A percentile compares a stretch with the other conserved stretches of the same genome.
These are phyloP conservation scores for Synanthedon tipuliformis DNA, from an alignment of 2,888 invertebrate genomes.

Conservation along the genomic window DNA sequence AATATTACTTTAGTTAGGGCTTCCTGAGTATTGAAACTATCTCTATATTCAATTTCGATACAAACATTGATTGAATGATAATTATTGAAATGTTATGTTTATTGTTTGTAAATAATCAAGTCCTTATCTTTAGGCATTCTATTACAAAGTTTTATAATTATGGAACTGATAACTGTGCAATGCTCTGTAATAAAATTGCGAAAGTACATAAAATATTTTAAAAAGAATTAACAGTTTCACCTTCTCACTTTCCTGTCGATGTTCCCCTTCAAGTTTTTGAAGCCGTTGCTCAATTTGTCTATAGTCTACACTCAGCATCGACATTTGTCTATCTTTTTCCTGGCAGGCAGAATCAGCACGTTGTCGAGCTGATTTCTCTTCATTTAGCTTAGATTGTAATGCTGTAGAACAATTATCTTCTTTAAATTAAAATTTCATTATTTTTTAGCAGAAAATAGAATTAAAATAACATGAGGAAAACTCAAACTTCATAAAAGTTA, in stretches of 20 bases:
- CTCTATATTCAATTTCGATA: too few relatives aligned
- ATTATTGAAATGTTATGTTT: too few relatives aligned
- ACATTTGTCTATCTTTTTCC: slow-evolving; percentile 94
- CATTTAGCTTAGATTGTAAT: slow-evolving; percentile 90
- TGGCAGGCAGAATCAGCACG: slow-evolving; percentile 88
- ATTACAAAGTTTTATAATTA: background rate
- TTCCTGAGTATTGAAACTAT: too few relatives aligned
- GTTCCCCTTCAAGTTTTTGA: slow-evolving; percentile 92
- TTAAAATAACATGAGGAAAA: too few relatives aligned
- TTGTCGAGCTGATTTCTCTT: slow-evolving; percentile 89
- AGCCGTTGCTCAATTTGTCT: slow-evolving; percentile 92
- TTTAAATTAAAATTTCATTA: too few relatives aligned
- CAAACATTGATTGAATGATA: too few relatives aligned
- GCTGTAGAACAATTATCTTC: slow-evolving; percentile 65
- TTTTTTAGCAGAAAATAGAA: too few relatives aligned
- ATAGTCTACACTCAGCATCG: slow-evolving; percentile 94
- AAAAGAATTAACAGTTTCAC: slow-evolving; percentile 27
- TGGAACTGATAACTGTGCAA: background rate
- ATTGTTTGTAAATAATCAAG: too few relatives aligned
- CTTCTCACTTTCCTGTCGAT: slow-evolving; percentile 88
- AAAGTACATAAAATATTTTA: background rate
- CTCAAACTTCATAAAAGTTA: too few relatives aligned
- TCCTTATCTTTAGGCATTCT: too few relatives aligned
- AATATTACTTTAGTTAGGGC: too few relatives aligned
- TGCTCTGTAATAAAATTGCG: background rate